phyloP scores from a whole-genome alignment of 2,113 vertebrate genomes.

The Onychostoma macrolepis region DNA sequence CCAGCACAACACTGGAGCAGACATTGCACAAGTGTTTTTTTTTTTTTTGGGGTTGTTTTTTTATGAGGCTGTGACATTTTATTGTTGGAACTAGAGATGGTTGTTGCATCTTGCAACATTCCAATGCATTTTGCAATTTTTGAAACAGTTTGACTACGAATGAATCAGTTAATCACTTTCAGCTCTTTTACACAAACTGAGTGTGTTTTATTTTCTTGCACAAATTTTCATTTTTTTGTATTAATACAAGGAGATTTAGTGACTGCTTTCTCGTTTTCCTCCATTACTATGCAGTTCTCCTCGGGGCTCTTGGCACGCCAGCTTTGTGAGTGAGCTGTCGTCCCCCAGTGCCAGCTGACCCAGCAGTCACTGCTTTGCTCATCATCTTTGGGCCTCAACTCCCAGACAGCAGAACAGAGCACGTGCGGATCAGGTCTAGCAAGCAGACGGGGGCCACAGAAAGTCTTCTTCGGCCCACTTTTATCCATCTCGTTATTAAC shows the following conservation, averaged over 20 bases:
- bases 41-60: not conserved
- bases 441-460: conserved; percentile 28
- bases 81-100: not conserved
- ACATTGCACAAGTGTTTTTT: not conserved
- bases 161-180: not conserved
- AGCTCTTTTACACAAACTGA: not conserved
- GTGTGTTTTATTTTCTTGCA: not conserved
- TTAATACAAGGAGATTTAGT: not conserved
- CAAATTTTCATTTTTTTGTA: not conserved
- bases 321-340: conserved; percentile 57
- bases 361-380: conserved; percentile 71
- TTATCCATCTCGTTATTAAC: conserved; percentile 44
- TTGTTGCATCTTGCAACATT: not conserved
- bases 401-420: conserved; percentile 62
- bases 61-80: not conserved
- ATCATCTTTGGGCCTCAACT: conserved; percentile 60
- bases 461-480: conserved; percentile 1
- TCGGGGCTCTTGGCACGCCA: conserved; percentile 1
- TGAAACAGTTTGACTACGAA: not conserved
- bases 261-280: not conserved
- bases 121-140: not conserved
- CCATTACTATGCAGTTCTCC: conserved; percentile 11
- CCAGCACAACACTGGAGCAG: not conserved
- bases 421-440: conserved; percentile 33
- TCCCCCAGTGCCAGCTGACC: conserved; percentile 62